phyloP scores from a whole-genome alignment of 2,888 invertebrate species.

The Tenthredo scrophulariae region DNA sequence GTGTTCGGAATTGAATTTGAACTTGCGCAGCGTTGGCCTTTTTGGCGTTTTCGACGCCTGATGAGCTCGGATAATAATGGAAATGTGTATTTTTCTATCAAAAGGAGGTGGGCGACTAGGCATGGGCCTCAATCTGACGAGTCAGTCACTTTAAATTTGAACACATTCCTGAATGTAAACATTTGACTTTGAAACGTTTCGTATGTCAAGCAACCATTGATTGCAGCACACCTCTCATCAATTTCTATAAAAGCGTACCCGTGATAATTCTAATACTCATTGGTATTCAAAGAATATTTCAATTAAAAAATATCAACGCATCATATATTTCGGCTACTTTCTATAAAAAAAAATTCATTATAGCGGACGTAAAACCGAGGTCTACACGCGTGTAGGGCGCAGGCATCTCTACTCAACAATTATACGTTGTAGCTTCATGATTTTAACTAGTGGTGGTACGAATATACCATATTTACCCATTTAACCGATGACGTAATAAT shows the following conservation, averaged over 20 bases:
- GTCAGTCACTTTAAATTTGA: background rate
- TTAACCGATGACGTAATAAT: slow-evolving; percentile 44
- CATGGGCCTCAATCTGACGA: no score
- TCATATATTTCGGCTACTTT: background rate
- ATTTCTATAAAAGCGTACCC: background rate
- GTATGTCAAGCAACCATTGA: no score
- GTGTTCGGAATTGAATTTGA: no score
- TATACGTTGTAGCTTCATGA: background rate
- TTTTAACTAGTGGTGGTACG: background rate
- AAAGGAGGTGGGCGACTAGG: no score
- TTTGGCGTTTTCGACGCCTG: no score
- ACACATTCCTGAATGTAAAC: background rate
- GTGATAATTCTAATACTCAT: background rate
- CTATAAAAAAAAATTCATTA: background rate
- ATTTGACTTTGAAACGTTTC: background rate
- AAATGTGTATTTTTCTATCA: no score
- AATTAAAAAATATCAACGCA: background rate
- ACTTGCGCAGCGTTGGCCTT: no score
- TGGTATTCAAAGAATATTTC: background rate
- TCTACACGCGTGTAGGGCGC: background rate
- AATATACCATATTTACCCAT: background rate
- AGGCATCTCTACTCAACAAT: background rate
- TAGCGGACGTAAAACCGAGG: background rate
- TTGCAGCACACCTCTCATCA: background rate
- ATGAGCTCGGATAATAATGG: no score